A percentile compares a stretch with the other conserved stretches of the same genome.
Evolutionary conservation across 64 coral and sea anemone genomes (phyloP).

Genomic region (Astreopora myriophthalma): DNA sequence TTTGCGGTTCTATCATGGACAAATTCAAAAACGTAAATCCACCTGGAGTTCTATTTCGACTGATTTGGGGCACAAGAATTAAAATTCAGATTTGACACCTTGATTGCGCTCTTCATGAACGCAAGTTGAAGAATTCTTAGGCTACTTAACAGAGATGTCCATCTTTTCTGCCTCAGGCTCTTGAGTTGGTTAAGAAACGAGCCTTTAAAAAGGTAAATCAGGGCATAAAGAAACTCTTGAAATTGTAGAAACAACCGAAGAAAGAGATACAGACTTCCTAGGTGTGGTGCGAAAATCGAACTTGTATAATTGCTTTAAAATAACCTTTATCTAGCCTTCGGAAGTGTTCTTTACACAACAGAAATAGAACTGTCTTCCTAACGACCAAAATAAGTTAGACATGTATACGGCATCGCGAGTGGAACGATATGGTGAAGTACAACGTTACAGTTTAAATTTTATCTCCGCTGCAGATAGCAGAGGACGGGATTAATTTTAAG

Average conservation of each 20-base stretch:
- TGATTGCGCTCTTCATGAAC: no score
- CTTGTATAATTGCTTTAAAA: neutral
- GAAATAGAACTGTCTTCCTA: neutral
- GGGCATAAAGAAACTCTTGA: neutral
- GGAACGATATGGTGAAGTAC: no score
- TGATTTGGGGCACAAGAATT: neutral
- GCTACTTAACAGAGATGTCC: neutral
- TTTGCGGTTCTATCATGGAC: neutral
- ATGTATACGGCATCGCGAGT: no score
- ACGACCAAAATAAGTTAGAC: neutral
- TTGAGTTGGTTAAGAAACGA: no score
- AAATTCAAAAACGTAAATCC: neutral
- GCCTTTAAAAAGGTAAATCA: no score
- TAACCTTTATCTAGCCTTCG: neutral
- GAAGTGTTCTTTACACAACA: neutral
- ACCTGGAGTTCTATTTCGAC: no score
- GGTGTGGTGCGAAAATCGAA: neutral
- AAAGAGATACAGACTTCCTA: neutral
- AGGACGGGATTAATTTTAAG: no score
- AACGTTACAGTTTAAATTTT: neutral
- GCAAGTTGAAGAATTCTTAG: neutral
- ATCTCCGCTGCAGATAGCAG: no score
- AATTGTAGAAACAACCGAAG: neutral
- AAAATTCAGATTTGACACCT: neutral
- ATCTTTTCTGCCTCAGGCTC: no score